These are phyloP conservation scores for Pygmarrhopalites habei DNA, from an alignment of 1,140 invertebrate species.

Conservation along the genomic window DNA sequence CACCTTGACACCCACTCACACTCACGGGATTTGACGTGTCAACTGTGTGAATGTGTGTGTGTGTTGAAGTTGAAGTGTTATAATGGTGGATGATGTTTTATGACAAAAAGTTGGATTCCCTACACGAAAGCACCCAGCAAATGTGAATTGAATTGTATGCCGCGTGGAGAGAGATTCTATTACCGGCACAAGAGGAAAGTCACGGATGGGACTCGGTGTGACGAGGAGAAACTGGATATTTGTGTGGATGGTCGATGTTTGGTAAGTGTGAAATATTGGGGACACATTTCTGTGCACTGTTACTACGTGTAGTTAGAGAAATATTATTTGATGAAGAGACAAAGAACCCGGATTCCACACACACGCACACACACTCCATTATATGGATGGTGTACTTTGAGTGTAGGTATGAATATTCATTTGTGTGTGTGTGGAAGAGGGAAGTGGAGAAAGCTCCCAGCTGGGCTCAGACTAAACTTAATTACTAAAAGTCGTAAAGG, in stretches of 20 bases:
- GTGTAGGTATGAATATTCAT: slow-evolving; percentile 10
- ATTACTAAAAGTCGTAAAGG: slow-evolving; percentile 1
- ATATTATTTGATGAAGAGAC: no score
- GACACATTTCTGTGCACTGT: no score
- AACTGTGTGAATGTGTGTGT: no score
- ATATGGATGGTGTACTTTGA: no score
- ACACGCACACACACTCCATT: no score
- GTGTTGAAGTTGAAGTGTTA: no score
- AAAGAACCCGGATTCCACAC: no score
- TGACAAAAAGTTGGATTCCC: slow-evolving; percentile 76
- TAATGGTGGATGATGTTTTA: no score
- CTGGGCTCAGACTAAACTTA: background rate
- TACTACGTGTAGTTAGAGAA: no score
- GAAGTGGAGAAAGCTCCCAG: background rate
- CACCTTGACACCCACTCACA: no score
- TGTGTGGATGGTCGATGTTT: slow-evolving; percentile 87
- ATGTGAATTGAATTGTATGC: slow-evolving; percentile 93
- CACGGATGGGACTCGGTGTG: slow-evolving; percentile 82
- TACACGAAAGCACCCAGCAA: slow-evolving; percentile 77
- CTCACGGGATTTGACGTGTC: no score
- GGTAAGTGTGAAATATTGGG: slow-evolving; percentile 60
- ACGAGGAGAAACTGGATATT: slow-evolving; percentile 71
- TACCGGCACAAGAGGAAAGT: slow-evolving; percentile 77
- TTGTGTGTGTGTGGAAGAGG: no score
- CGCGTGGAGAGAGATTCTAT: slow-evolving; percentile 83